Evolutionary conservation across 2,888 invertebrate species (phyloP).

Genomic region (Pyrgus malvae): DNA sequence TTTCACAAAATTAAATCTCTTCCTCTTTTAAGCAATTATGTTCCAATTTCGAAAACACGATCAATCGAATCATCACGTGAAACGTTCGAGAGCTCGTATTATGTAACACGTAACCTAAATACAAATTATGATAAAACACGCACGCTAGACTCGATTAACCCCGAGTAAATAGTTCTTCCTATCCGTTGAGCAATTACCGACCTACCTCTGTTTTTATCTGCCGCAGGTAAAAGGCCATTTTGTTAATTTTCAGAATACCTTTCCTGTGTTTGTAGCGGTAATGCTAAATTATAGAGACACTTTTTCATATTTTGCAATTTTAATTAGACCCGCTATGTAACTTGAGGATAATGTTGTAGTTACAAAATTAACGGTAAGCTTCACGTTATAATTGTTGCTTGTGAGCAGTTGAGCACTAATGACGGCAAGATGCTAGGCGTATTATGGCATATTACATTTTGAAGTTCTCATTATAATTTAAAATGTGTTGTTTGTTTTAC

Average conservation of each 20-base stretch:
- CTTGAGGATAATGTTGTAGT: slow-evolving; percentile 20
- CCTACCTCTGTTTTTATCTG: slow-evolving; percentile 7
- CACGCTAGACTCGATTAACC: slow-evolving; percentile 39
- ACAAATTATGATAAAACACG: slow-evolving; percentile 43
- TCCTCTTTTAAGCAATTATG: no score
- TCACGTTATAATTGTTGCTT: slow-evolving; percentile 19
- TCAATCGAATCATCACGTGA: slow-evolving; percentile 12
- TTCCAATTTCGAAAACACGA: slow-evolving; percentile 57
- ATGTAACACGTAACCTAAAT: slow-evolving; percentile 40
- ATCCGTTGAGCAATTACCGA: slow-evolving; percentile 57
- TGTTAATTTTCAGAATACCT: background rate
- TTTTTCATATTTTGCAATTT: slow-evolving; percentile 17
- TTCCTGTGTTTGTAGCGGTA: slow-evolving; percentile 1
- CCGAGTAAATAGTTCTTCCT: slow-evolving; percentile 32
- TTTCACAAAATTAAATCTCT: no score
- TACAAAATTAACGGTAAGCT: slow-evolving; percentile 21
- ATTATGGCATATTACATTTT: slow-evolving; percentile 21
- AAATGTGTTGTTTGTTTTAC: slow-evolving; percentile 13
- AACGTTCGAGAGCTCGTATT: slow-evolving; percentile 33
- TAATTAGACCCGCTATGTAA: slow-evolving; percentile 21
- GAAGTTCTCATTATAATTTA: slow-evolving; percentile 18
- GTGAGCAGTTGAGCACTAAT: background rate
- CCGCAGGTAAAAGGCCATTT: slow-evolving; percentile 22
- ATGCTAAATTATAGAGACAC: slow-evolving; percentile 8
- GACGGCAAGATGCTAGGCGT: slow-evolving; percentile 4